Conservation (phyloP, 2,113 vertebrate species). For the Neoarius graeffei region DNA sequence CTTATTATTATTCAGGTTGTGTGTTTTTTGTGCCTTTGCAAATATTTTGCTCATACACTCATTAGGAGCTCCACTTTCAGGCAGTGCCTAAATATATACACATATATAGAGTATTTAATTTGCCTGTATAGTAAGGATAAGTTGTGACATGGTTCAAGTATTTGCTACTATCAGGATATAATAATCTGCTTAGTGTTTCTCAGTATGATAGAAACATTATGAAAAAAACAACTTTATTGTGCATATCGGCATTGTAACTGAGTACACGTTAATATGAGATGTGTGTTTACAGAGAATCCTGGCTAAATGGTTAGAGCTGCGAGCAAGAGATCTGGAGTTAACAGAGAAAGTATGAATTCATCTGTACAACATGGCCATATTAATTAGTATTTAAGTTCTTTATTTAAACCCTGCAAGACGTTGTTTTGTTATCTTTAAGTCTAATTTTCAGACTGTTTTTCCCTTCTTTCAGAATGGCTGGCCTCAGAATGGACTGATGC, state of each 20-base stretch:
- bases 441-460: not conserved
- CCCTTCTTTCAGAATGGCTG: constrained; percentile 77
- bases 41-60: too few species aligned
- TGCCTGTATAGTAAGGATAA: not conserved
- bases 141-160: not conserved
- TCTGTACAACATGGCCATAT: not conserved
- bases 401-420: not conserved
- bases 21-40: too few species aligned
- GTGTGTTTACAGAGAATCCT: constrained; percentile 78
- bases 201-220: not conserved
- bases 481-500: constrained; percentile 91
- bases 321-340: constrained; percentile 87
- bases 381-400: not conserved
- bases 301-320: constrained; percentile 89
- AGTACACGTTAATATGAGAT: not conserved
- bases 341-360: constrained; percentile 85
- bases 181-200: not conserved
- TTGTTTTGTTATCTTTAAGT: not conserved
- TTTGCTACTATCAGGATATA: not conserved
- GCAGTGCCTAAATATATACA: too few species aligned
- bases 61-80: too few species aligned
- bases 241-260: not conserved
- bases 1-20: too few species aligned
- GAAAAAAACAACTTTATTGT: not conserved
- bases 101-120: too few species aligned